phyloP scores from a whole-genome alignment of 92 coral and sea anemone genomes.

The Pocillopora grandis region DNA sequence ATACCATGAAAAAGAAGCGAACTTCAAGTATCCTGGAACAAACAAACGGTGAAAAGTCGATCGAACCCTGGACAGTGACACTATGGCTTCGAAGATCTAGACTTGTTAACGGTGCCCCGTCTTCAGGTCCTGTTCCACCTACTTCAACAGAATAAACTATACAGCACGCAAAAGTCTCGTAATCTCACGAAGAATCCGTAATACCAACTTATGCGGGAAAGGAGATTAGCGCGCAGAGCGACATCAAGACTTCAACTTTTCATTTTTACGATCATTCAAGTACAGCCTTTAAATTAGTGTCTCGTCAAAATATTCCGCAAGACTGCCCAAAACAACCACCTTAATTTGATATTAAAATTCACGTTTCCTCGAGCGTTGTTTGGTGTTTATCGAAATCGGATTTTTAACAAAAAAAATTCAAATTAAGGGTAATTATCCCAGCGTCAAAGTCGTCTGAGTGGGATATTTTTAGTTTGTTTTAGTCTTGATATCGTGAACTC shows the following conservation, averaged over 20 bases:
- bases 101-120: neutral
- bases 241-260: neutral
- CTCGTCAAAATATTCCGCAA: neutral
- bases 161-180: neutral
- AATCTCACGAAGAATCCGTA: neutral
- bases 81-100: slow-evolving; percentile 27
- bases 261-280: neutral
- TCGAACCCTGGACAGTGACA: slow-evolving; percentile 3
- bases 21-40: slow-evolving; percentile 34
- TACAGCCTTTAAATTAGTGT: neutral
- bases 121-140: neutral
- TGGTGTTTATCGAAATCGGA: neutral
- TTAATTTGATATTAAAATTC: neutral
- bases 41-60: slow-evolving; percentile 19
- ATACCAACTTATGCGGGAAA: neutral
- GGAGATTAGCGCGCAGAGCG: slow-evolving; percentile 8
- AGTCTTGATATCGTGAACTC: neutral
- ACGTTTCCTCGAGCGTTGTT: neutral
- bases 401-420: neutral
- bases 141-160: neutral
- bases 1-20: slow-evolving; percentile 37
- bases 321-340: neutral
- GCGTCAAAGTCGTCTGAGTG: neutral
- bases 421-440: neutral
- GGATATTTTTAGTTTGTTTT: neutral